Evolutionary conservation across 1,140 invertebrate species (phyloP).

Genomic region (Pseudomyrmex gracilis): DNA sequence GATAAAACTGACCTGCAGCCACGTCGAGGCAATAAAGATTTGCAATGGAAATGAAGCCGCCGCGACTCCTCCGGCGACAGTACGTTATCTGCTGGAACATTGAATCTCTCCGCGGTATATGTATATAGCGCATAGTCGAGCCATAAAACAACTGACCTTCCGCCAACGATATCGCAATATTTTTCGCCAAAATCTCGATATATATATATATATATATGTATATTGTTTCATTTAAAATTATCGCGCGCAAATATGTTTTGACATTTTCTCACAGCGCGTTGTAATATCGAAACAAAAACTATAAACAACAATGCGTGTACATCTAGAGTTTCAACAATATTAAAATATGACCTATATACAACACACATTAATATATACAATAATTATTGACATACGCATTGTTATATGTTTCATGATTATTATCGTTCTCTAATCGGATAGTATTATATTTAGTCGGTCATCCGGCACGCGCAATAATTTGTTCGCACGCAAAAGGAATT

Average conservation of each 20-base stretch:
- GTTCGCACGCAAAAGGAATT: not conserved
- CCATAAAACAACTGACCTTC: slow-evolving; percentile 51
- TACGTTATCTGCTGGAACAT: slow-evolving; percentile 61
- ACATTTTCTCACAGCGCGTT: not conserved
- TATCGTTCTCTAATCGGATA: too few species aligned
- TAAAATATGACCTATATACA: too few species aligned
- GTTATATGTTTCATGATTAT: too few species aligned
- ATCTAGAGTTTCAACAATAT: too few species aligned
- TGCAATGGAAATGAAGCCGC: slow-evolving; percentile 67
- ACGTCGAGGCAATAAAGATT: slow-evolving; percentile 64
- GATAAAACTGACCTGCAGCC: slow-evolving; percentile 69
- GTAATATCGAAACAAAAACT: too few species aligned
- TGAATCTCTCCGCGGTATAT: slow-evolving; percentile 39
- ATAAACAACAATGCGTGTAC: too few species aligned
- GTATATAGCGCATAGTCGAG: not conserved
- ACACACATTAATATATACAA: too few species aligned
- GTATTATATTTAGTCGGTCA: too few species aligned
- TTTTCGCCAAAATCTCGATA: not conserved
- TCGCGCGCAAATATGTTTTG: not conserved
- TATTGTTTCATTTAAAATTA: slow-evolving; percentile 5
- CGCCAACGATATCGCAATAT: not conserved
- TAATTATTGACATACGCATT: too few species aligned
- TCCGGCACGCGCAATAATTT: not conserved
- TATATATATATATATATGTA: too few species aligned
- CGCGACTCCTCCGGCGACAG: slow-evolving; percentile 28